These are phyloP conservation scores for Percopsis omiscomaycus DNA, from an alignment of 2,797 vertebrate species.

Conservation along the genomic window DNA sequence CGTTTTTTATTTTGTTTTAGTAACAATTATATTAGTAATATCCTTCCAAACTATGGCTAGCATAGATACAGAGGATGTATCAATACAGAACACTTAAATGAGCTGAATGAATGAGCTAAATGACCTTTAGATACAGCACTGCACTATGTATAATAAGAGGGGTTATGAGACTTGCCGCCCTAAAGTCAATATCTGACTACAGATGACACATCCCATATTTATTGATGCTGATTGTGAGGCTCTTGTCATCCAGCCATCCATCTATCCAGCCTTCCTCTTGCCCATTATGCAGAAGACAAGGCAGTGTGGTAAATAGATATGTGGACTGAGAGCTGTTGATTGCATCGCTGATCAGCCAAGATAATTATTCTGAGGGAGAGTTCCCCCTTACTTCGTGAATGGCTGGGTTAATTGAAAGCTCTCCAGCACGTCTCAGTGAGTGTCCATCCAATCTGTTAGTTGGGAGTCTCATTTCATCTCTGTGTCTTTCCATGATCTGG, in stretches of 20 bases:
- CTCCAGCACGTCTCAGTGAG: constrained; percentile 59
- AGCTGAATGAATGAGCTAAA: not conserved
- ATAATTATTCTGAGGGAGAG: constrained; percentile 66
- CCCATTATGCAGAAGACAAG: constrained; percentile 19
- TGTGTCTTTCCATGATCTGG: constrained; percentile 59
- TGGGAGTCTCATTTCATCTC: constrained; percentile 44
- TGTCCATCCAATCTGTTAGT: constrained; percentile 61
- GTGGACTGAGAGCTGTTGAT: constrained; percentile 58
- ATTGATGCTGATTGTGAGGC: constrained; percentile 36
- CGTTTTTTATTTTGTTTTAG: no score
- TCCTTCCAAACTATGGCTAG: no score
- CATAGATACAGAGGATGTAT: no score
- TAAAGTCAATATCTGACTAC: not conserved
- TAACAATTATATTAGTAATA: no score
- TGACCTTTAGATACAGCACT: not conserved
- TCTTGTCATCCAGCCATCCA: constrained; percentile 27
- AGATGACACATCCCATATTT: constrained; percentile 22
- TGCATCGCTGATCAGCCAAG: constrained; percentile 54
- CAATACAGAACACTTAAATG: no score
- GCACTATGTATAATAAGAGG: no score
- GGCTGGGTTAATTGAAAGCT: constrained; percentile 71
- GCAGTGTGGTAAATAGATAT: constrained; percentile 44
- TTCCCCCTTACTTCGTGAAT: constrained; percentile 56
- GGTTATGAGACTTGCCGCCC: not conserved
- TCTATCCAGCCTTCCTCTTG: constrained; percentile 11